A percentile compares a stretch with the other conserved stretches of the same genome.
Conservation (phyloP, 1,140 invertebrate species). For the Cydia fagiglandana region DNA sequence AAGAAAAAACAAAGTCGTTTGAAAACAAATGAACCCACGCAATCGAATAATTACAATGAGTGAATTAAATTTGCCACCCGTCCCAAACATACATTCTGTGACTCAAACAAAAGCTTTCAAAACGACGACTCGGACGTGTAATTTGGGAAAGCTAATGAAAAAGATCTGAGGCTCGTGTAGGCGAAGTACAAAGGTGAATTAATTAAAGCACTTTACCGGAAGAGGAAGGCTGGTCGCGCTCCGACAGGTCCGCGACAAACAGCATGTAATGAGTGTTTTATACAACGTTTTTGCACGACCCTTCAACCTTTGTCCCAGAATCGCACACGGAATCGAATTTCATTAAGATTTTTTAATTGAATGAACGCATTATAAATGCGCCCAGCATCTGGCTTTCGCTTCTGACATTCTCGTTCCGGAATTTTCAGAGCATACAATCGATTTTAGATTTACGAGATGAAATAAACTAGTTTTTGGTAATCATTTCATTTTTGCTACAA, state of each 20-base stretch:
- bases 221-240: constrained; percentile 55
- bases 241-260: constrained; percentile 47
- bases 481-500: too few species aligned
- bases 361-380: constrained; percentile 32
- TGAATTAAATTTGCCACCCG: neutral
- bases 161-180: constrained; percentile 18
- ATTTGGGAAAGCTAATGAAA: constrained; percentile 26
- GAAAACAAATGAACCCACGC: neutral
- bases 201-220: constrained; percentile 41
- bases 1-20: neutral
- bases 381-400: neutral
- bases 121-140: neutral
- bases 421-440: neutral
- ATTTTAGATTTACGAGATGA: constrained; percentile 9
- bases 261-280: constrained; percentile 57
- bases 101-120: neutral
- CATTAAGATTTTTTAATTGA: constrained; percentile 42
- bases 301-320: constrained; percentile 52
- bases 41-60: neutral
- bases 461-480: too few species aligned
- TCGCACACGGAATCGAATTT: constrained; percentile 40
- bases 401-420: neutral
- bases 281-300: constrained; percentile 58
- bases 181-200: constrained; percentile 20
- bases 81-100: neutral